phyloP scores from a whole-genome alignment of 2,888 invertebrate genomes.

The Cotesia congregata region DNA sequence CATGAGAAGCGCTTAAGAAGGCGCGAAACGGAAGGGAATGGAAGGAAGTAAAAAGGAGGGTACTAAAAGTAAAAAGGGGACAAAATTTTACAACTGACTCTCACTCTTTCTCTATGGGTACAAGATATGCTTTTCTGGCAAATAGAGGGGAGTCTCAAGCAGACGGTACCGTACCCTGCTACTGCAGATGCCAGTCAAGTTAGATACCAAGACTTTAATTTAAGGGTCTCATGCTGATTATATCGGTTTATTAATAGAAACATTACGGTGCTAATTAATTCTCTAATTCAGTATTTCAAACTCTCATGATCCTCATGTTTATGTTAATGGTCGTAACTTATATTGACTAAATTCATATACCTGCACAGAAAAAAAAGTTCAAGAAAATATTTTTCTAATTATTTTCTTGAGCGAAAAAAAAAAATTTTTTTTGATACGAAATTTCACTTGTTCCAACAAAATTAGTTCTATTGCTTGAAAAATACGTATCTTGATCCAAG shows the following conservation, averaged over 20 bases:
- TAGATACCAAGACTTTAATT: neutral
- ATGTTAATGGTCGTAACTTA: neutral
- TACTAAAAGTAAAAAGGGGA: constrained; percentile 31
- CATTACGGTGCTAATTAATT: neutral
- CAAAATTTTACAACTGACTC: constrained; percentile 25
- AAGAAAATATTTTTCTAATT: no score
- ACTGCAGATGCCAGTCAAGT: neutral
- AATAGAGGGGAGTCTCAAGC: constrained; percentile 22
- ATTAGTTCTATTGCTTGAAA: no score
- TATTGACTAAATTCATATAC: neutral
- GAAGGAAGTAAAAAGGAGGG: constrained; percentile 47
- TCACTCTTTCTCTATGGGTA: constrained; percentile 16
- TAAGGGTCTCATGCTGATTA: neutral
- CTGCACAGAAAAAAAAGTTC: no score
- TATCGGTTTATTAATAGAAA: neutral
- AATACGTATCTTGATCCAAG: no score
- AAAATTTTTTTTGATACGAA: no score
- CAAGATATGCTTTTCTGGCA: constrained; percentile 4
- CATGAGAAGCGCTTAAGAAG: constrained; percentile 14
- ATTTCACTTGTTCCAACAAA: no score
- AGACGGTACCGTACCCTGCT: constrained; percentile 2
- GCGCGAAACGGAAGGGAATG: constrained; percentile 53
- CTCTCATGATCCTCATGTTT: neutral
- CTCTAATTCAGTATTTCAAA: neutral
- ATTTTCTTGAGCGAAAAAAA: no score